Evolutionary conservation across 2,888 invertebrate species (phyloP), one percentile per base, ranked within the genome.

Genomic region (Ligdia adustata): DNA sequence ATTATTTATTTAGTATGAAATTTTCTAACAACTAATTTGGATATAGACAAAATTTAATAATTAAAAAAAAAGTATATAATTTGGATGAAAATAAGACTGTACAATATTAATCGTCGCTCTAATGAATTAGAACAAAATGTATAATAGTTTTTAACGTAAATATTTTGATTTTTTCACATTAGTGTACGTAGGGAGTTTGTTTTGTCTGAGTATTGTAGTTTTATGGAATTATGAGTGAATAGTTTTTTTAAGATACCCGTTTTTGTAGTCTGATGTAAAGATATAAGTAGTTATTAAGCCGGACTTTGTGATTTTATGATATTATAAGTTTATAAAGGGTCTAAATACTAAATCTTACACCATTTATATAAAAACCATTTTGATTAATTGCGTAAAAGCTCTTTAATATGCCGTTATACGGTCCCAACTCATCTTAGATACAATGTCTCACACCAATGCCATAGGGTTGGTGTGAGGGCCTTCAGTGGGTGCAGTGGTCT

Each of bases 31-130:
- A 53, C 43, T 28, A 35, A 52, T 57, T 57, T 57, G 43, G 45
- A 48, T 57, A n/a, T n/a, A 56, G 52, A 42, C 28, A 48, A 39
- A 54, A 51, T 55, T 52, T 45, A 45, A 46, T n/a, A n/a, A n/a
- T n/a, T n/a, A n/a, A n/a, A n/a, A n/a, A n/a, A n/a, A n/a, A n/a
- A 39, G 45, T 47, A 55, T 57, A 64, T 22, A 22, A 7, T 62
- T 73, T 73, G 71, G 70, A 75, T 71, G 72, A 73, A 79, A 72
- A 77, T 77, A 79, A 82, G 84, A 85, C 84, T 85, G 82, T 83
- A 78, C 72, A 60, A 69, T 74, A 75, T 57, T 44, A 53, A 56
- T 40, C 49, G 42, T 52, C 50, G 41, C 48, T 49, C 28, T 48
- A 29, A 33, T 52, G 33, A 33, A n/a, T 34, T 52, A 57, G 55